Conservation (phyloP, 1,140 invertebrate genomes). For the Meloidogyne floridensis region DNA sequence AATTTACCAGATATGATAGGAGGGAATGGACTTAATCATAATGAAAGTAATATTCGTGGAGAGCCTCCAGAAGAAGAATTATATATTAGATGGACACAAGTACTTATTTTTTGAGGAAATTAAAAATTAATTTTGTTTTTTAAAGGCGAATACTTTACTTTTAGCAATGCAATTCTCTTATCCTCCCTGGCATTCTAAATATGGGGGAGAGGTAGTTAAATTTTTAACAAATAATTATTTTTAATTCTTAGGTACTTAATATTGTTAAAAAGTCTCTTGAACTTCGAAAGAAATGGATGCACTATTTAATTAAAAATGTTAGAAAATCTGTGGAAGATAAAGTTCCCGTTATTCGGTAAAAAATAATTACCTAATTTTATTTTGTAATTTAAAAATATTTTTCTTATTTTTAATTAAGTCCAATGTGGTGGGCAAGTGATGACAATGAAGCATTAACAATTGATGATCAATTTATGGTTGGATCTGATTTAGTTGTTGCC, state of each 20-base stretch:
- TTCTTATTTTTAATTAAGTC: slow-evolving; percentile 33
- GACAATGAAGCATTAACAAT: slow-evolving; percentile 37
- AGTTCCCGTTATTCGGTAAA: slow-evolving; percentile 69
- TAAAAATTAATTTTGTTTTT: neutral
- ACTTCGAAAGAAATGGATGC: slow-evolving; percentile 75
- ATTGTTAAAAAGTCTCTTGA: slow-evolving; percentile 74
- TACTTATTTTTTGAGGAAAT: slow-evolving; percentile 23
- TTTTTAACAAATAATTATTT: neutral
- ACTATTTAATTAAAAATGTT: slow-evolving; percentile 71
- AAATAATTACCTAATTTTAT: neutral
- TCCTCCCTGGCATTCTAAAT: slow-evolving; percentile 76
- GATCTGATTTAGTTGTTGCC: slow-evolving; percentile 52
- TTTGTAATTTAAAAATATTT: slow-evolving; percentile 8
- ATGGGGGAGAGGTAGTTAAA: neutral
- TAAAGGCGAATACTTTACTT: slow-evolving; percentile 77
- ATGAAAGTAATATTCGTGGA: slow-evolving; percentile 32
- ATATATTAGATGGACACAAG: slow-evolving; percentile 86
- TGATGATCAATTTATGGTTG: slow-evolving; percentile 67
- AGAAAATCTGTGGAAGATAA: slow-evolving; percentile 76
- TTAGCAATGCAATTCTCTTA: slow-evolving; percentile 84
- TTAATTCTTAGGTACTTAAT: slow-evolving; percentile 66
- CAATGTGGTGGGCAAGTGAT: slow-evolving; percentile 50
- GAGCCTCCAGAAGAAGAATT: slow-evolving; percentile 75
- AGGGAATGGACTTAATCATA: slow-evolving; percentile 75
- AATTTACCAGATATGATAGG: slow-evolving; percentile 89